Conservation (phyloP, 2,113 vertebrate genomes). For the Ondatra zibethicus region DNA sequence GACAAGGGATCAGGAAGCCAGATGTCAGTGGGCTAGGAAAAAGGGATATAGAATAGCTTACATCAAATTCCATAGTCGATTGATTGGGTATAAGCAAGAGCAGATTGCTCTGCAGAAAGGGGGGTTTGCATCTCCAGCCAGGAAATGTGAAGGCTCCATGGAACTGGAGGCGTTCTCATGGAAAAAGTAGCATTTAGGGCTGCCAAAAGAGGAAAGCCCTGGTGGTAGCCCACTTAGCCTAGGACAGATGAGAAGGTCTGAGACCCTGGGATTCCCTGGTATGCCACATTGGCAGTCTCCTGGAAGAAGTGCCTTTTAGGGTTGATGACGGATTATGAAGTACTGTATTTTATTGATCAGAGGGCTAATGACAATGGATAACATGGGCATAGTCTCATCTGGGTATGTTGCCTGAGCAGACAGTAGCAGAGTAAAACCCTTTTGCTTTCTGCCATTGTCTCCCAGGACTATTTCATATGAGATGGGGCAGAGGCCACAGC, state of each 20-base stretch:
- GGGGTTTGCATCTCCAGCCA: background rate
- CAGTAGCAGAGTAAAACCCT: background rate
- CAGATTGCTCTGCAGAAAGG: background rate
- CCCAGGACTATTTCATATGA: background rate
- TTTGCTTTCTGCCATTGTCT: background rate
- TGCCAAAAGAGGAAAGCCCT: background rate
- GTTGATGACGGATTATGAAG: background rate
- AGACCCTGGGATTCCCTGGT: background rate
- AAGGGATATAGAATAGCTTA: background rate
- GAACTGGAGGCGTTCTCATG: rapidly evolving
- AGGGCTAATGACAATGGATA: background rate
- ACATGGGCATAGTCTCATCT: background rate
- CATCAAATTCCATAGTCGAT: background rate
- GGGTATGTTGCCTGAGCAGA: background rate
- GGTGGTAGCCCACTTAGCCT: background rate
- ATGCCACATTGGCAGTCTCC: background rate
- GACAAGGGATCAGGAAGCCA: background rate
- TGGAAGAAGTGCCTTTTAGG: background rate
- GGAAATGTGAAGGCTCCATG: background rate
- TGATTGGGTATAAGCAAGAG: background rate
- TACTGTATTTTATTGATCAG: background rate
- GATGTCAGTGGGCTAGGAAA: background rate
- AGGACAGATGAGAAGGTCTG: background rate
- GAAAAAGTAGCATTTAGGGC: background rate
- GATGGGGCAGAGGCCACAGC: background rate